A percentile compares a stretch with the other conserved stretches of the same genome.
Conservation (phyloP, 2,797 vertebrate genomes). For the Xenopus petersii region DNA sequence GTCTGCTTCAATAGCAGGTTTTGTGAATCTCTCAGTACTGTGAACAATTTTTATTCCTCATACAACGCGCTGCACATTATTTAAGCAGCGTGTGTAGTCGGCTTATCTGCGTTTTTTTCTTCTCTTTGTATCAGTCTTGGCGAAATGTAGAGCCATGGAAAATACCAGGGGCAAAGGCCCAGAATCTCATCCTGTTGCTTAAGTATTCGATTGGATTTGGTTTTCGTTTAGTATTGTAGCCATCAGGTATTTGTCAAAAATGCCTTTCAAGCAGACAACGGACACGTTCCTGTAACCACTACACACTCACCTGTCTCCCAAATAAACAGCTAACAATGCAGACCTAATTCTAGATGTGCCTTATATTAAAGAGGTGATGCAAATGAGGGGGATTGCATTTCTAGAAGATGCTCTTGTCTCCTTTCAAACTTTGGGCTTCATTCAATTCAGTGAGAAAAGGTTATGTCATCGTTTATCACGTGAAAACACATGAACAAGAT, state of each 20-base stretch:
- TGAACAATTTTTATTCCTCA: background rate
- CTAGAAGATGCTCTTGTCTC: too few species aligned
- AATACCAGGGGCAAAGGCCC: slow-evolving; percentile 4
- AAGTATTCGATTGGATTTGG: slow-evolving; percentile 12
- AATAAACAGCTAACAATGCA: too few species aligned
- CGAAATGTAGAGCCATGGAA: background rate
- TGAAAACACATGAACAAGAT: too few species aligned
- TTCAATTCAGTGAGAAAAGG: too few species aligned
- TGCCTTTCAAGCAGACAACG: background rate
- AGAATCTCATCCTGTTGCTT: slow-evolving; percentile 4
- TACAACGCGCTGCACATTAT: background rate
- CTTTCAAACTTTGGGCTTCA: too few species aligned
- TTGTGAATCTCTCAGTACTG: slow-evolving; percentile 12
- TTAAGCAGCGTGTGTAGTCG: background rate
- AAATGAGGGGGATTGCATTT: too few species aligned
- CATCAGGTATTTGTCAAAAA: slow-evolving; percentile 1
- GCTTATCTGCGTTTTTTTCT: slow-evolving; percentile 8
- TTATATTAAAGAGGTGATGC: too few species aligned
- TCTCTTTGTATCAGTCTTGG: background rate
- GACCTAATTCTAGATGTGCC: too few species aligned
- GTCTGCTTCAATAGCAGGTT: slow-evolving; percentile 31
- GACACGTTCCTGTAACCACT: background rate
- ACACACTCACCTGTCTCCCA: background rate
- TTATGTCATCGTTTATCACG: too few species aligned
- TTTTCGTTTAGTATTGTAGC: background rate